Conservation (phyloP, 23 tunicate species). For the Trididemnum miniatum region DNA sequence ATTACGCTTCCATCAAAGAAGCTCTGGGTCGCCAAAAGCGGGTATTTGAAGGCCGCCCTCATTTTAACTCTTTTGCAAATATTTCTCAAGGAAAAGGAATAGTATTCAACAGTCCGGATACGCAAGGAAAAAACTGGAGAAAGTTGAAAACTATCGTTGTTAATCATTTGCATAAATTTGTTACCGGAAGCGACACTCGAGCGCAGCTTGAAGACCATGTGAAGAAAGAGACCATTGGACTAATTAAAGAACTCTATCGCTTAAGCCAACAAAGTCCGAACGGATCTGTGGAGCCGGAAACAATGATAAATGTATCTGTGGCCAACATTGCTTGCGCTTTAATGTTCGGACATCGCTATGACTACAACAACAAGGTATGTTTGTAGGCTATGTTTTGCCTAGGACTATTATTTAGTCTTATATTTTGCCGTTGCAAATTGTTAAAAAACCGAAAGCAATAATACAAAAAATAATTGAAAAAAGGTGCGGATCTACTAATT, state of each 20-base stretch:
- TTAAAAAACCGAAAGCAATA: too few species aligned
- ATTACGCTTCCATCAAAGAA: conserved; percentile 51
- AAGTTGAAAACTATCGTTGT: conserved; percentile 22
- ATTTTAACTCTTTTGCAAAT: conserved; percentile 49
- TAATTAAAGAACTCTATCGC: conserved; percentile 13
- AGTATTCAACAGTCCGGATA: conserved; percentile 58
- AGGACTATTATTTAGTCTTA: too few species aligned
- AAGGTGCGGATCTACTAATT: too few species aligned
- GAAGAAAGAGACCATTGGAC: conserved; percentile 36
- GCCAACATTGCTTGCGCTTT: conserved; percentile 73
- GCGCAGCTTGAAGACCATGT: conserved; percentile 29
- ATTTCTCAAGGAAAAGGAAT: conserved; percentile 71
- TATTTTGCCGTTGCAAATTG: too few species aligned
- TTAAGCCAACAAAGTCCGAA: conserved; percentile 2
- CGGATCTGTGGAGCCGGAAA: conserved; percentile 20
- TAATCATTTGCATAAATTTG: conserved; percentile 40
- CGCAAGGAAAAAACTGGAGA: conserved; percentile 53
- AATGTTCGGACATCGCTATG: conserved; percentile 71
- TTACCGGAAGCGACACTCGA: conserved; percentile 35
- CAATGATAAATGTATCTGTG: conserved; percentile 34
- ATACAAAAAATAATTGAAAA: too few species aligned
- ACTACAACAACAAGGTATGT: conserved; percentile 53
- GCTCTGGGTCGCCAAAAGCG: conserved; percentile 45
- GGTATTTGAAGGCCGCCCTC: conserved; percentile 59
- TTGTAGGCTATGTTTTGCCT: too few species aligned